Conservation (phyloP, 2,113 vertebrate species). For the Aviceda subcristata region DNA sequence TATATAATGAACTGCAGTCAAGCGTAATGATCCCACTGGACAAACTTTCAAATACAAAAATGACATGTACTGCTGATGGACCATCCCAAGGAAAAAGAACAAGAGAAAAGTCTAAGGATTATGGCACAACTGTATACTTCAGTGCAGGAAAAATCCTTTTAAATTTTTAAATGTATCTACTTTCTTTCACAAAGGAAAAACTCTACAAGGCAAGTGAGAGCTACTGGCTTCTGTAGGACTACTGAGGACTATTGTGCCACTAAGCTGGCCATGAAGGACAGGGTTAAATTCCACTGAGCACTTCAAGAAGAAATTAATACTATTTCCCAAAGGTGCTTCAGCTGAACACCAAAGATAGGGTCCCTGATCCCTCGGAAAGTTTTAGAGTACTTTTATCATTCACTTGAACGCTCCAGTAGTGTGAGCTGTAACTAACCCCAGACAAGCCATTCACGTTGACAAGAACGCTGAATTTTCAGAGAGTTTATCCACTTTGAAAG, state of each 20-base stretch:
- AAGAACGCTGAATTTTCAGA: neutral
- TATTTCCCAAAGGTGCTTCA: neutral
- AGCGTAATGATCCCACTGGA: neutral
- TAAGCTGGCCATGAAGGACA: neutral
- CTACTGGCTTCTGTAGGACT: neutral
- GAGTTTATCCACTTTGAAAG: neutral
- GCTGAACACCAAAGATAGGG: neutral
- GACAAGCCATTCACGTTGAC: neutral
- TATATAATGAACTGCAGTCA: neutral
- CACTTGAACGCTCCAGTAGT: neutral
- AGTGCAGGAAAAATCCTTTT: neutral
- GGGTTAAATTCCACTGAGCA: neutral
- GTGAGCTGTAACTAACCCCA: neutral
- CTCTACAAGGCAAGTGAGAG: neutral
- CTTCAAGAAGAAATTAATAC: neutral
- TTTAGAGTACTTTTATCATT: neutral
- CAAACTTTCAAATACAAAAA: neutral
- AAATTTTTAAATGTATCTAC: neutral
- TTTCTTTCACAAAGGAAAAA: neutral
- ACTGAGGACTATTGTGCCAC: neutral
- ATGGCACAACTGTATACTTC: neutral
- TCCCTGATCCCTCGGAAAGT: neutral
- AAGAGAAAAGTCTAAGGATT: neutral
- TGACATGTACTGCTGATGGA: neutral
- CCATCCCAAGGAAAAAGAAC: neutral